Evolutionary conservation across 2,113 vertebrate species (phyloP), one percentile per base, ranked within the genome.

Genomic region (Zosterops japonicus): DNA sequence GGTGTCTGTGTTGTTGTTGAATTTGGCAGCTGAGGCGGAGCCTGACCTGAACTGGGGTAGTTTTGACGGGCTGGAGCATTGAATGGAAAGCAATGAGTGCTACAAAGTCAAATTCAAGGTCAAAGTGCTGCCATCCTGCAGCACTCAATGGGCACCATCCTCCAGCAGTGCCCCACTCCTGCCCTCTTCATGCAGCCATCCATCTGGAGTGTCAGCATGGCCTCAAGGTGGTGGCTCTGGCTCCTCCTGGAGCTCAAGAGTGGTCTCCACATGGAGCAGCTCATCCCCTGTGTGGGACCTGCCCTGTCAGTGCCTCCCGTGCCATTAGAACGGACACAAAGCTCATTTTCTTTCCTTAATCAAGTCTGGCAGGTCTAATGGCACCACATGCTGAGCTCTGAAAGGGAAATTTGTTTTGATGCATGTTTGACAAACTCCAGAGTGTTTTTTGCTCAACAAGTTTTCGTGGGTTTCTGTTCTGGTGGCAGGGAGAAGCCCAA

Each of bases 261-360:
- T 67, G 57, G 31, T 59, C 33, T 64, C 57, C 42, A 5, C 5
- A 3, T 1, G 9, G 57, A 68, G 72, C 85, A 60, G 49, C 63
- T 63, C 36, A 2, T 64, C 3, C 4, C 5, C 50, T 2, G 1
- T 9, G 31, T 57, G 8, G 39, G 41, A 33, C 61, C 29, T 53
- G 69, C 55, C 35, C 35, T 70, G 47, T 29, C 59, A 24, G 80
- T 14, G 2, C 53, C 25, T 72, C 41, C 25, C 4, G 0, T 64
- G 6, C 61, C 0, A 0, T 89, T 65, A 65, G 31, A 49, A 18
- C 0, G 1, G 50, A 44, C 31, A 29, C 7, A 8, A 17, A 5
- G 16, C 47, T 75, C 1, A 0, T n/a, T 80, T 71, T 11, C 75
- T 55, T 53, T 29, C 25, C 68, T 52, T 87, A 24, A 35, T 65